Conservation (phyloP, 2,888 invertebrate species). For the Cephalotes varians region DNA sequence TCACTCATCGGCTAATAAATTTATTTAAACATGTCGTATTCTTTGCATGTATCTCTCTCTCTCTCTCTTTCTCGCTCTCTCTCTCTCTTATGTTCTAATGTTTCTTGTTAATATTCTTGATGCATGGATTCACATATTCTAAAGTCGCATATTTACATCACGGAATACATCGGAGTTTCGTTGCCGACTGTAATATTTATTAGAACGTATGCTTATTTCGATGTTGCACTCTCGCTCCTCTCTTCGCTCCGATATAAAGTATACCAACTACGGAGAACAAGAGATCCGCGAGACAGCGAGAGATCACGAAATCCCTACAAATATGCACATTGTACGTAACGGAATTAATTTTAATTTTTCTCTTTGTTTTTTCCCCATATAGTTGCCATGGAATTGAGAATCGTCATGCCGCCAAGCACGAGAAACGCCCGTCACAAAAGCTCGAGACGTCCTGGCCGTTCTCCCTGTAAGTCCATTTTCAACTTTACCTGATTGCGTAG, state of each 20-base stretch:
- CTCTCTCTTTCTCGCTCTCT: background rate
- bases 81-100: background rate
- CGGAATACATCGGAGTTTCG: slow-evolving; percentile 19
- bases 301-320: background rate
- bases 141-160: slow-evolving; percentile 3
- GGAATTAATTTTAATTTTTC: slow-evolving; percentile 55
- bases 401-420: slow-evolving; percentile 84
- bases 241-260: background rate
- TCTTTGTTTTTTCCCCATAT: slow-evolving; percentile 71
- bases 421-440: slow-evolving; percentile 84
- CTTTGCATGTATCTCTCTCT: background rate
- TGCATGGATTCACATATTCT: slow-evolving; percentile 35
- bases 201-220: slow-evolving; percentile 31
- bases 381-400: slow-evolving; percentile 85
- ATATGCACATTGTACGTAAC: slow-evolving; percentile 20
- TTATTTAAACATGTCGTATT: slow-evolving; percentile 59
- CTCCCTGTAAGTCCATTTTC: slow-evolving; percentile 82
- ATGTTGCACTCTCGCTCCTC: slow-evolving; percentile 28
- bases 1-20: slow-evolving; percentile 63
- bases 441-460: slow-evolving; percentile 85
- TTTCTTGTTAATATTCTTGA: slow-evolving; percentile 49
- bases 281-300: slow-evolving; percentile 4
- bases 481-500: slow-evolving; percentile 35
- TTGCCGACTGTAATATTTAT: slow-evolving; percentile 29
- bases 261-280: background rate